Base-by-base conservation (phyloP, 1,140 invertebrate genomes). In the Acarapis woodi region DNA sequence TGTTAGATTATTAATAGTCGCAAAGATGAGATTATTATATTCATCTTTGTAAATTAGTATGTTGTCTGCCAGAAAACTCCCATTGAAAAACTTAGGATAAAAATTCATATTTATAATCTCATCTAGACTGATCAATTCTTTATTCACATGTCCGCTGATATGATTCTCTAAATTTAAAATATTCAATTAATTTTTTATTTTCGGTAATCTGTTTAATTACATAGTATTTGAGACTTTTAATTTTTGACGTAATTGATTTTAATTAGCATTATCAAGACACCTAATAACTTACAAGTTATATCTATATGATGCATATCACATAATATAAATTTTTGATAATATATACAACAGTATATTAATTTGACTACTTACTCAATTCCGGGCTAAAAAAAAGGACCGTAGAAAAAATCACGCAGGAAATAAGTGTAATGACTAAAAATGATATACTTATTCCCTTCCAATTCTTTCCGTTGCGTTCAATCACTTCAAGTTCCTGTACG, bases 391-490 rank as follows among this genome's bases (percentile, higher is more conserved):
- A 60, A 14, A 80, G 66, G 47, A 83, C 77, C 48, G 77, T 77
- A 51, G 76, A 72, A 38, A 78, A 63, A 24, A 83, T 82, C 42
- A 83, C 64, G 15, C 72, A 71, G 42, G 77, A 69, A 8, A 87
- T 76, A 4, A 71, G 66, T 12, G 73, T 62, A 41, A 87, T 85
- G 21, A 85, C 79, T 40, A 83, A 57, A 21, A 83, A 58, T 0
- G 80, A 76, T 40, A 85, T 85, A 38, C 73, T 66, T 42, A 85
- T 83, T 12, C 79, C 79, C 20, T 73, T 66, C 77, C 78, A 85
- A 60, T 87, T 85, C 29, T 73, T 59, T 48, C 75, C 67, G 38
- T 65, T 72, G n/a, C 73, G 70, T 14, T 71, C 73, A 15, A 69
- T 63, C 15, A 70, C 70, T 35, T 73, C 73, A 48, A 80, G 52